phyloP scores from a whole-genome alignment of 2,113 vertebrate genomes.

The Prochilodus magdalenae region DNA sequence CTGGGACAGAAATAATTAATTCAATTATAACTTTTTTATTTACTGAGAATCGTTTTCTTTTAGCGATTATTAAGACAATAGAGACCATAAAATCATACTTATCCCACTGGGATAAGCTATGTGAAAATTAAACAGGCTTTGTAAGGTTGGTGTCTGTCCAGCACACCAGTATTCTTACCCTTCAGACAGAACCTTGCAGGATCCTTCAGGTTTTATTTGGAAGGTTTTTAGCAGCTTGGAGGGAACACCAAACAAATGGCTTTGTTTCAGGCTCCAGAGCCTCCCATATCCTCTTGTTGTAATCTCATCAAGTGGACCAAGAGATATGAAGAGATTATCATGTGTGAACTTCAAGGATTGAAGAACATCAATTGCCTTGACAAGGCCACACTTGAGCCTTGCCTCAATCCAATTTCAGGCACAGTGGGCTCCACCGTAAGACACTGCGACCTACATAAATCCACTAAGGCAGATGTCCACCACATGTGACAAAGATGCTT shows the following conservation, averaged over 20 bases:
- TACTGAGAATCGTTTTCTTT: too few species aligned
- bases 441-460: background rate
- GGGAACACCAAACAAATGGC: background rate
- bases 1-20: too few species aligned
- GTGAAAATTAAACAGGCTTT: background rate
- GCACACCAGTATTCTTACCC: background rate
- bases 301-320: conserved; percentile 18
- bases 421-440: conserved; percentile 1
- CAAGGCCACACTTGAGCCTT: conserved; percentile 2
- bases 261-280: background rate
- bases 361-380: conserved; percentile 9
- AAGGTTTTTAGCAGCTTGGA: background rate
- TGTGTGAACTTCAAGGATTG: conserved; percentile 1
- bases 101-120: too few species aligned
- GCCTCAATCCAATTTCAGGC: background rate
- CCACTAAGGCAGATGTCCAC: background rate
- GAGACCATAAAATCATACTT: too few species aligned
- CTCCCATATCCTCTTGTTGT: background rate
- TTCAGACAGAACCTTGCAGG: background rate
- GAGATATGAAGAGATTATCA: conserved; percentile 6
- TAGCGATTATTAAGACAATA: too few species aligned
- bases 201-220: background rate
- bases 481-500: background rate
- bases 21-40: too few species aligned
- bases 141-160: background rate